A percentile compares a stretch with the other conserved stretches of the same genome.
Evolutionary conservation across 2,888 invertebrate species (phyloP).

Genomic region (Neuroscelio doddi): DNA sequence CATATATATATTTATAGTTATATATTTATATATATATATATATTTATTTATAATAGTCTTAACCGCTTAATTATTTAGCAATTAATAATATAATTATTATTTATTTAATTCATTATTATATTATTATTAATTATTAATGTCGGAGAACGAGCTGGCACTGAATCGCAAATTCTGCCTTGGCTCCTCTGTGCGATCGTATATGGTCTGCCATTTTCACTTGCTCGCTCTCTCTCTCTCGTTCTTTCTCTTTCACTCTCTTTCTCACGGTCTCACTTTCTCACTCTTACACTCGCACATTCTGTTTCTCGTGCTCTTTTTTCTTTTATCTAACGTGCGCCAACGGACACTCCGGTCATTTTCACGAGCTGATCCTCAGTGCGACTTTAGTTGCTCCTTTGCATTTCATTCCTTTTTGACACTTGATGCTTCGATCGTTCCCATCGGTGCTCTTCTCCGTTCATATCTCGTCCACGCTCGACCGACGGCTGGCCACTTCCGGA

Average conservation of each 20-base stretch:
- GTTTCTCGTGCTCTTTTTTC: conserved; percentile 26
- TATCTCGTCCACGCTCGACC: conserved; percentile 44
- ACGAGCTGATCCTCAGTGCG: conserved; percentile 21
- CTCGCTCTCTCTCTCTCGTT: conserved; percentile 29
- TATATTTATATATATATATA: conserved; percentile 54
- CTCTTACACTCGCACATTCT: conserved; percentile 21
- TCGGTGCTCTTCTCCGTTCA: conserved; percentile 21
- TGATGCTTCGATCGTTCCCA: conserved; percentile 30
- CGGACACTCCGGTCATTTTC: conserved; percentile 20
- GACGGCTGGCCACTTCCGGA: conserved; percentile 48
- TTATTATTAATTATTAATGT: conserved; percentile 68
- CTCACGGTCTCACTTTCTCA: conserved; percentile 12
- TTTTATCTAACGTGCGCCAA: conserved; percentile 22
- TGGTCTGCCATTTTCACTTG: conserved; percentile 37
- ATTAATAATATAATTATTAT: conserved; percentile 66
- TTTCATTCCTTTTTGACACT: conserved; percentile 39
- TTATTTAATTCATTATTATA: conserved; percentile 67
- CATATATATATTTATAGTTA: conserved; percentile 55
- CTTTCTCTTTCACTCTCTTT: conserved; percentile 24
- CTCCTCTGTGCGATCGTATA: conserved; percentile 48
- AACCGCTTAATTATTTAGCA: conserved; percentile 68
- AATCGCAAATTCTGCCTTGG: conserved; percentile 66
- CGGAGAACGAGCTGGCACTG: conserved; percentile 70
- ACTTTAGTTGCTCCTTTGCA: conserved; percentile 38
- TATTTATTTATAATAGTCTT: conserved; percentile 64